These are phyloP conservation scores for Nyctibius grandis DNA, from an alignment of 2,797 vertebrate species.

Conservation along the genomic window DNA sequence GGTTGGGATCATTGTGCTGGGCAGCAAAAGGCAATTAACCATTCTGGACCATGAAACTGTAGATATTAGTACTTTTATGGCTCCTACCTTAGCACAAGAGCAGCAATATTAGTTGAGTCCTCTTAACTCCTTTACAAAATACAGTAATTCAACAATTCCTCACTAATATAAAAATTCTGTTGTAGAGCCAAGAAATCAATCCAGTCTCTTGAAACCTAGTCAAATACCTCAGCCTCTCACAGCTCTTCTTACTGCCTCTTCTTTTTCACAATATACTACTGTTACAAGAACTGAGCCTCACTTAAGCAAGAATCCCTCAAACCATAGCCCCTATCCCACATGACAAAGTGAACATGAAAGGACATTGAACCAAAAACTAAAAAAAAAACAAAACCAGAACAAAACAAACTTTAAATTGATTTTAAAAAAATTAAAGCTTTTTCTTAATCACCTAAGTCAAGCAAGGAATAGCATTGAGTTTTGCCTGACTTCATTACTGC, in stretches of 20 bases:
- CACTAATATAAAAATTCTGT: not conserved
- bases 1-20: not conserved
- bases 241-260: not conserved
- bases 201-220: not conserved
- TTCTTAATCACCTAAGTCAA: not conserved
- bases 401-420: too few relatives aligned
- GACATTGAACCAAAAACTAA: not conserved
- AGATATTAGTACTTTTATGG: not conserved
- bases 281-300: not conserved
- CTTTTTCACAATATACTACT: not conserved
- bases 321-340: not conserved
- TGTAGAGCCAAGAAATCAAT: not conserved
- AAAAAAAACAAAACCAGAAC: too few relatives aligned
- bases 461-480: not conserved
- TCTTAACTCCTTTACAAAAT: not conserved
- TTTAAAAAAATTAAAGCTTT: not conserved
- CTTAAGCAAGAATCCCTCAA: not conserved
- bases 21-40: not conserved
- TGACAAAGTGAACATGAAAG: not conserved
- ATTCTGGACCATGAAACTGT: not conserved
- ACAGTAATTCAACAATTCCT: not conserved
- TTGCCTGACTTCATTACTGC: not conserved
- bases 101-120: not conserved
- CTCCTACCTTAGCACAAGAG: not conserved
- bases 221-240: not conserved